Base-by-base conservation (phyloP, 2,888 invertebrate genomes). In the Drosophila monieri region DNA sequence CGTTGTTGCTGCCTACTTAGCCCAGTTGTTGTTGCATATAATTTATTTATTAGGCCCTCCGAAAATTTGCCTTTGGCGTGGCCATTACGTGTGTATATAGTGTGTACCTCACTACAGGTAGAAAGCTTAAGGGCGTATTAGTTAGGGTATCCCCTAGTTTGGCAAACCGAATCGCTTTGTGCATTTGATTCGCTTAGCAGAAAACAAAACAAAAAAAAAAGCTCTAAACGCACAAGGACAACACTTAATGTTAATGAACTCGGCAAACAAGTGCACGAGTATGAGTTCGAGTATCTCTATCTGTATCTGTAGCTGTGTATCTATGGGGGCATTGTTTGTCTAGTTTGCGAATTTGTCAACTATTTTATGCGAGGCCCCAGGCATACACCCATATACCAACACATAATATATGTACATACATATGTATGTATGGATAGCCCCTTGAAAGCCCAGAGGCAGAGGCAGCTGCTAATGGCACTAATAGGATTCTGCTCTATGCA, bases 231-330 rank as follows among this genome's bases (percentile, higher is more conserved):
- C 60, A 54, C 78, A 73, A 72, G 73, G 73, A 70, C 70, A 70
- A 55, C 65, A 70, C 74, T 70, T 59, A 71, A 86, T 84, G 83
- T 86, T 84, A 84, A 84, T 84, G 83, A 84, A 84, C 83, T 88
- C 88, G 64, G 52, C 80, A 85, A 83, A 88, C 86, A 83, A 80
- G 87, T 85, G 80, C 67, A 68, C 43, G 62, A 21, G 53, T 66
- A 44, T 62, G 52, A 30, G 62, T 62, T 43, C 37, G 52, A 51
- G 62, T 71, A 44, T 71, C 46, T 70, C 27, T 55, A 57, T 56
- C 44, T 67, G 53, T 48, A 30, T 58, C 35, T 53, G 58, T 54
- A 35, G 67, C 43, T 51, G 15, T 57, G 47, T 73, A 30, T 57
- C 14, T 65, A 44, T 53, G 53, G 53, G 58, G 59, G 39, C 72